Conservation (phyloP, 1,140 invertebrate species). For the Zaprionus capensis region DNA sequence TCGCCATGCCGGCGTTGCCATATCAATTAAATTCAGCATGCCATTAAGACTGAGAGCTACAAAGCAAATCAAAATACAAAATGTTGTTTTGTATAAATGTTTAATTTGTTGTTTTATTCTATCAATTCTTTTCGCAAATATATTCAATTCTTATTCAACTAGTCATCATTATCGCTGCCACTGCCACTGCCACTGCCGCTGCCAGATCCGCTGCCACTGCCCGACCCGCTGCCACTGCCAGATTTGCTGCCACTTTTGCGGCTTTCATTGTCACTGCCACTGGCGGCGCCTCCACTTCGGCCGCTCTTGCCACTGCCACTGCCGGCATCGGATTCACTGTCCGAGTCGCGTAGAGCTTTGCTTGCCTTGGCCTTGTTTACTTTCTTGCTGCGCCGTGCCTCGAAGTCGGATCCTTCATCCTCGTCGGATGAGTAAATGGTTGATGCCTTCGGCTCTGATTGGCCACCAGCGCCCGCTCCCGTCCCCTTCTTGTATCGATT, state of each 20-base stretch:
- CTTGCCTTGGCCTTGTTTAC: constrained; percentile 91
- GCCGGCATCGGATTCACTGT: constrained; percentile 85
- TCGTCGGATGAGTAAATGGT: constrained; percentile 97
- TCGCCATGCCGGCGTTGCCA: neutral
- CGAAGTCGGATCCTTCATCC: constrained; percentile 94
- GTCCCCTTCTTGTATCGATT: constrained; percentile 93
- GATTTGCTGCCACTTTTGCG: constrained; percentile 58
- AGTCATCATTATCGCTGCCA: constrained; percentile 69
- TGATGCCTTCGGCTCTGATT: constrained; percentile 85
- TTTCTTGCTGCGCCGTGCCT: constrained; percentile 90
- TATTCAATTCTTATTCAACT: constrained; percentile 8
- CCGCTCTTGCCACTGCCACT: constrained; percentile 71
- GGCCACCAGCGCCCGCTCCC: constrained; percentile 23
- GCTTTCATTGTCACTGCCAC: constrained; percentile 63
- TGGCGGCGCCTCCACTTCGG: constrained; percentile 42
- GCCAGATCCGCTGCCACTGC: constrained; percentile 45
- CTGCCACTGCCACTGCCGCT: constrained; percentile 49
- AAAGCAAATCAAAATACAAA: neutral
- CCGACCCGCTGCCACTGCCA: constrained; percentile 52
- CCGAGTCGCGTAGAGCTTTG: constrained; percentile 91
- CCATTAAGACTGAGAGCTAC: neutral
- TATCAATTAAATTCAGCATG: neutral
- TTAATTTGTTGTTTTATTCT: neutral
- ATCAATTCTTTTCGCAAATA: neutral
- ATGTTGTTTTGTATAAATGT: neutral